These are phyloP conservation scores for Mus musculus DNA, from an alignment of 2,113 vertebrate genomes.

Conservation along the genomic window GRCm39 chr17:51878001-51878500, in stretches of 20 bases:
- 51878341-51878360: not conserved
- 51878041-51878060: constrained; percentile 42
- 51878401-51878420: not conserved
- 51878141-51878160: too few species aligned
- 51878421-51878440: not conserved
- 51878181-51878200: constrained; percentile 25
- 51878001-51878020: constrained; percentile 65
- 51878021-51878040: constrained; percentile 65
- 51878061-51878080: constrained; percentile 59
- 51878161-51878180: not conserved
- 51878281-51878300: not conserved
- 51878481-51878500: not conserved
- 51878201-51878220: constrained; percentile 30
- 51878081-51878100: constrained; percentile 35
- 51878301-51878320: not conserved
- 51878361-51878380: not conserved
- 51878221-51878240: constrained; percentile 13
- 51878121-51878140: not conserved
- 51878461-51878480: not conserved
- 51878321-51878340: not conserved
- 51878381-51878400: not conserved
- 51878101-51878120: not conserved
- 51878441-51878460: not conserved
- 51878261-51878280: constrained; percentile 19
- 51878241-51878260: constrained; percentile 11